These are phyloP conservation scores for Mastigias papua DNA, from an alignment of 30 jellyfish, hydroid and myxozoan species.

Conservation along the genomic window DNA sequence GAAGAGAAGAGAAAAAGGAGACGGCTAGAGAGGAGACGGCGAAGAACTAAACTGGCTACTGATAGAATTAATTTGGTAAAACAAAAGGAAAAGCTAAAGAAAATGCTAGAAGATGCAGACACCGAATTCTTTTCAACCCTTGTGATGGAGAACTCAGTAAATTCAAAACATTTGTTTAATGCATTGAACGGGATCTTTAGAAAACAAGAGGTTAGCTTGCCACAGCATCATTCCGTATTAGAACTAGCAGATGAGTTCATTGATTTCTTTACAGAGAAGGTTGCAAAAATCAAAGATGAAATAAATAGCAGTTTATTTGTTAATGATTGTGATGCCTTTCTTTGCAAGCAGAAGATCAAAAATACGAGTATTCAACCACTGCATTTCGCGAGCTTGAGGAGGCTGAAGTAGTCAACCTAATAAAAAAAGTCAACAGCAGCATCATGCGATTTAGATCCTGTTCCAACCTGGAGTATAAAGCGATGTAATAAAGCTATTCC, in stretches of 20 bases:
- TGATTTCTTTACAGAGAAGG: conserved; percentile 32
- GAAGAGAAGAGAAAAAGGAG: conserved; percentile 62
- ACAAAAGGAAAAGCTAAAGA: conserved; percentile 46
- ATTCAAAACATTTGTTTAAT: conserved; percentile 56
- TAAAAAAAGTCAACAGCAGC: conserved; percentile 26
- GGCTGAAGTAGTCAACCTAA: conserved; percentile 15
- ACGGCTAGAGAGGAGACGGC: conserved; percentile 56
- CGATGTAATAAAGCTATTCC: conserved; percentile 13
- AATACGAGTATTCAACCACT: conserved; percentile 32
- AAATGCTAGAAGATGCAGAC: conserved; percentile 62
- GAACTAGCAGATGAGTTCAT: conserved; percentile 56
- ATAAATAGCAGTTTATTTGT: conserved; percentile 34
- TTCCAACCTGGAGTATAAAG: conserved; percentile 41
- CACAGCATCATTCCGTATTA: conserved; percentile 59
- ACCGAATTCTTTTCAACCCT: conserved; percentile 39
- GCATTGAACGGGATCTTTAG: conserved; percentile 38
- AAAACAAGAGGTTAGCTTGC: conserved; percentile 34
- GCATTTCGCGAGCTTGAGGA: conserved; percentile 42
- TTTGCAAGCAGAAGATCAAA: conserved; percentile 21
- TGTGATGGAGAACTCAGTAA: conserved; percentile 70
- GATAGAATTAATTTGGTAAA: conserved; percentile 27
- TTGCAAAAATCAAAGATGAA: conserved; percentile 19
- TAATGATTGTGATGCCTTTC: conserved; percentile 42
- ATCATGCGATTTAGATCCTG: conserved; percentile 56
- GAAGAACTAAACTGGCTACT: conserved; percentile 24